Conservation (phyloP, 2,113 vertebrate genomes). For the Thalassoma bifasciatum region DNA sequence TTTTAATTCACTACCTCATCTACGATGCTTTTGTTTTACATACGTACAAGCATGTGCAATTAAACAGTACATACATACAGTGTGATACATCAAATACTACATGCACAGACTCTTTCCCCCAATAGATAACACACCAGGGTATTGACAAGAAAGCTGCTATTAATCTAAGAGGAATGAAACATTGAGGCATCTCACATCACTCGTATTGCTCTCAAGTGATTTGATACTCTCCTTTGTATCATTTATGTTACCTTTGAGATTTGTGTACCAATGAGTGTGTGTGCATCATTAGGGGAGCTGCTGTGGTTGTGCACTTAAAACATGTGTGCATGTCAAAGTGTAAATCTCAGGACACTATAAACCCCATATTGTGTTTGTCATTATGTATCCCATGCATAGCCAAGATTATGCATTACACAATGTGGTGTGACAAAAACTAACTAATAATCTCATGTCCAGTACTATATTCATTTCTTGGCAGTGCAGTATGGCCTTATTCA, state of each 20-base stretch:
- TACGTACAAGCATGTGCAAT: neutral
- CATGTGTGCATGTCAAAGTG: neutral
- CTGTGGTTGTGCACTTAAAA: neutral
- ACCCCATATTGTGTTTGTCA: neutral
- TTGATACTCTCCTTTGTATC: constrained; percentile 15
- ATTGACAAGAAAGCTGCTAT: constrained; percentile 16
- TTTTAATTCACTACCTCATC: neutral
- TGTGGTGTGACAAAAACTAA: neutral
- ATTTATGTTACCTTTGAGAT: constrained; percentile 11
- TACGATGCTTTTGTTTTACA: neutral
- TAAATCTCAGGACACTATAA: too few relatives aligned
- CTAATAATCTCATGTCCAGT: neutral
- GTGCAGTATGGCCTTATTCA: too few relatives aligned
- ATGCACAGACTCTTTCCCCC: neutral
- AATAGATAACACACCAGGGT: constrained; percentile 16
- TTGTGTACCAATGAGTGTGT: neutral
- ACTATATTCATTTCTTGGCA: neutral
- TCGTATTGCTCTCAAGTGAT: constrained; percentile 18
- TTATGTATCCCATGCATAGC: neutral
- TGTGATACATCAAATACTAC: neutral
- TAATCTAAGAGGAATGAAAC: constrained; percentile 26
- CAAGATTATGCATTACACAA: neutral
- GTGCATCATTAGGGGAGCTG: neutral
- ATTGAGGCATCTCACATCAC: constrained; percentile 22
- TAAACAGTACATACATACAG: neutral